Evolutionary conservation across 2,113 vertebrate genomes (phyloP).

Genomic region (Plecotus auritus): DNA sequence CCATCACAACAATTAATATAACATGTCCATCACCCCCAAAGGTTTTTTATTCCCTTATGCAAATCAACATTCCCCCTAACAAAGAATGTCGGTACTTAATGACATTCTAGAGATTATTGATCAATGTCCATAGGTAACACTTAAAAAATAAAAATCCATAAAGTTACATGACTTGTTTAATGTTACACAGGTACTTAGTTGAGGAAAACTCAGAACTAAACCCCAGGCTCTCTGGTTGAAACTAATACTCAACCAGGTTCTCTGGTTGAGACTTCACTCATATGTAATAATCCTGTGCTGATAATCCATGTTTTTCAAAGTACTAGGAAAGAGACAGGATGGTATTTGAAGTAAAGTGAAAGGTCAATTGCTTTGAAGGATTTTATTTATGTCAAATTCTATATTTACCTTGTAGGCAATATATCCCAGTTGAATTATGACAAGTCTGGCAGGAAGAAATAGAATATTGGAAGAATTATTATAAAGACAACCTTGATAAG

Average conservation of each 20-base stretch:
- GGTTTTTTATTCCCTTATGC: background rate
- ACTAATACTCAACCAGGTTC: background rate
- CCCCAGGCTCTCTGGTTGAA: background rate
- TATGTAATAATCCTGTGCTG: background rate
- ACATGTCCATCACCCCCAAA: background rate
- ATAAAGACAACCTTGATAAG: background rate
- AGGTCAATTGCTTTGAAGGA: background rate
- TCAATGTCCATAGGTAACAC: background rate
- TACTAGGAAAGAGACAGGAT: background rate
- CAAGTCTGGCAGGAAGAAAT: background rate
- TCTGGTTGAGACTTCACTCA: background rate
- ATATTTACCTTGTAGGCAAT: background rate
- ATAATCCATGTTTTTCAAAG: background rate
- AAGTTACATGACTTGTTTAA: background rate
- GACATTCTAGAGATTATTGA: background rate
- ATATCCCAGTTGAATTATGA: background rate
- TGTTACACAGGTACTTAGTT: background rate
- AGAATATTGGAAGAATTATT: background rate
- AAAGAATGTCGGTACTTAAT: background rate
- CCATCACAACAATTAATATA: background rate
- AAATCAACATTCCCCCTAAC: background rate
- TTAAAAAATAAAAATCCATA: background rate
- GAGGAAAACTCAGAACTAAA: background rate
- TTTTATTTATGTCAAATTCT: background rate
- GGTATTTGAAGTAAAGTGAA: background rate